phyloP scores from a whole-genome alignment of 1,140 invertebrate genomes.

The Drosophila asahinai region DNA sequence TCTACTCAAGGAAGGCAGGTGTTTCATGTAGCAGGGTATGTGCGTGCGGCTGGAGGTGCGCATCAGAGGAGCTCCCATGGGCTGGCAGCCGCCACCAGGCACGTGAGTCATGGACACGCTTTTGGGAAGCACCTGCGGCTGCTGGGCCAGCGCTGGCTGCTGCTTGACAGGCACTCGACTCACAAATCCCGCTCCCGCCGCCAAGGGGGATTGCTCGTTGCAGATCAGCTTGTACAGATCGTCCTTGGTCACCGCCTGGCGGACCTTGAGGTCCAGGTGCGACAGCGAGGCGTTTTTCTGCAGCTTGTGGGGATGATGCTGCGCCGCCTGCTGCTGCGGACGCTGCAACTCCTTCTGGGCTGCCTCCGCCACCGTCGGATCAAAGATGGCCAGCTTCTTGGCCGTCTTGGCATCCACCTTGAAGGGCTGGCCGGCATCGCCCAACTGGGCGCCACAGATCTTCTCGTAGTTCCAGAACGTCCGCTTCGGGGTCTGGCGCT shows the following conservation, averaged over 20 bases:
- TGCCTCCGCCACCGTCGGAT: conserved; percentile 75
- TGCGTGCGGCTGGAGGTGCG: conserved; percentile 77
- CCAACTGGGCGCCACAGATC: conserved; percentile 75
- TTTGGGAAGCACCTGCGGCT: conserved; percentile 64
- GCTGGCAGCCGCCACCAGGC: conserved; percentile 37
- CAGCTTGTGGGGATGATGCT: conserved; percentile 66
- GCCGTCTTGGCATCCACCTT: conserved; percentile 82
- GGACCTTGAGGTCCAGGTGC: conserved; percentile 78
- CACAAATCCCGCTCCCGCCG: conserved; percentile 32
- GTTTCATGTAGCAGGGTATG: conserved; percentile 84
- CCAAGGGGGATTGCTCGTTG: conserved; percentile 66
- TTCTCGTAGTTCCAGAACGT: conserved; percentile 85
- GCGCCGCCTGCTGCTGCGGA: conserved; percentile 61
- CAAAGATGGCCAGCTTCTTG: conserved; percentile 80
- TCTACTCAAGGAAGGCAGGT: conserved; percentile 74
- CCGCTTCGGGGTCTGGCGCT: conserved; percentile 78
- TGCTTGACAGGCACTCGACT: conserved; percentile 74
- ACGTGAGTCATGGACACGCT: conserved; percentile 81
- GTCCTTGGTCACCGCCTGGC: conserved; percentile 82
- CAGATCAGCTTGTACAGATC: conserved; percentile 84
- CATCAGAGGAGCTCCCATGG: conserved; percentile 22
- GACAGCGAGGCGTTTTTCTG: conserved; percentile 83
- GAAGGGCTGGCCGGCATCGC: conserved; percentile 72
- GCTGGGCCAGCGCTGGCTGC: background rate
- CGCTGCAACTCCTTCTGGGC: conserved; percentile 78